Evolutionary conservation across 2,888 invertebrate species (phyloP), one percentile per base, ranked within the genome.

Genomic region (Timandra comae): DNA sequence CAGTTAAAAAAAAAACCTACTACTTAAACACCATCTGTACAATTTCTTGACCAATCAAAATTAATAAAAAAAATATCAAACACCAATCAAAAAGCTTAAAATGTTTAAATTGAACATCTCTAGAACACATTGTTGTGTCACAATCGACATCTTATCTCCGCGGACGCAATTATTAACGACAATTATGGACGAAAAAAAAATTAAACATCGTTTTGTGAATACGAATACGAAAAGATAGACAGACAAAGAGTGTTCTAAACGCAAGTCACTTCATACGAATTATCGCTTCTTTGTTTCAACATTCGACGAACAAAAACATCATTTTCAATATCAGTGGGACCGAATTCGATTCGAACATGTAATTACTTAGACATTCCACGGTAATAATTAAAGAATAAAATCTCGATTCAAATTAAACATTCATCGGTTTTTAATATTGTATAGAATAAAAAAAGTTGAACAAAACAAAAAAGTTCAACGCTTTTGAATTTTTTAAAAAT

Each of bases 181-280:
- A 78, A 79, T 80, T 78, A 78, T 64, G 58, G 25, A 33, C 41
- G 38, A 37, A 49, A 68, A 71, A 71, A 74, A 71, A 68, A 63
- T 54, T 59, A 63, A 71, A 72, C 65, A 58, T 64, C 71, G 63
- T 66, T 74, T 73, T 67, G 59, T 73, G 69, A 76, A 75, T 68
- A 67, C 64, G 64, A 62, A n/a, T n/a, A 66, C 64, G 63, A 61
- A n/a, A n/a, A n/a, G n/a, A 64, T 58, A 56, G 53, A 64, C 69
- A 54, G 61, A 79, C 80, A 80, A 80, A 70, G 72, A 63, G 38
- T 50, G 52, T 37, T 43, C 59, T 68, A 73, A 77, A 63, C 62
- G 82, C 82, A 81, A 84, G 84, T 85, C 84, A 85, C 67, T 77
- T 73, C 81, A 82, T 75, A 84, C 82, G 81, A 80, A 84, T 82